These are phyloP conservation scores for Kradibia gibbosae DNA, from an alignment of 1,140 invertebrate species.

Conservation along the genomic window DNA sequence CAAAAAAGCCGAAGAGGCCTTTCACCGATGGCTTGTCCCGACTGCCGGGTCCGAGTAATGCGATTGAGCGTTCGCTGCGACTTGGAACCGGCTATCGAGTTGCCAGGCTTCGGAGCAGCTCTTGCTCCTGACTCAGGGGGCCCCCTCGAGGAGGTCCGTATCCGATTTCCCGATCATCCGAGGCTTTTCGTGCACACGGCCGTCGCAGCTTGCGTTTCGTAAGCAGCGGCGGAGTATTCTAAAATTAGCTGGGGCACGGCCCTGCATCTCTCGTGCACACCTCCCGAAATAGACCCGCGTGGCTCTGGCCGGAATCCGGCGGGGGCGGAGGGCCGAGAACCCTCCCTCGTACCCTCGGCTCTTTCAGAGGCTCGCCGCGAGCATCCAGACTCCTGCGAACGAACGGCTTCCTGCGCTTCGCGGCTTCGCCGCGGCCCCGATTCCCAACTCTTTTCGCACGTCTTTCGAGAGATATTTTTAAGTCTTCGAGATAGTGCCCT, in stretches of 20 bases:
- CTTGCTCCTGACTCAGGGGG: not conserved
- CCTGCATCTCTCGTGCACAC: slow-evolving; percentile 42
- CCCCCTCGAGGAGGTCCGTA: not conserved
- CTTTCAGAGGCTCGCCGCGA: not conserved
- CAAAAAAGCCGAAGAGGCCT: not conserved
- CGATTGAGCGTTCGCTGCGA: not conserved
- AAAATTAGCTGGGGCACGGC: slow-evolving; percentile 51
- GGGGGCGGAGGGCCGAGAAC: not conserved
- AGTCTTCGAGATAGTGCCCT: not conserved
- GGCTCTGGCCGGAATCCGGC: not conserved
- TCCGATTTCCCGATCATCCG: slow-evolving; percentile 12
- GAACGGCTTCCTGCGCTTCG: no score
- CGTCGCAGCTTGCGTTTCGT: not conserved
- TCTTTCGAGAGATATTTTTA: not conserved
- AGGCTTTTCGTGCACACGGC: not conserved
- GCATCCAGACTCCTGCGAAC: not conserved
- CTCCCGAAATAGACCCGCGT: slow-evolving; percentile 26
- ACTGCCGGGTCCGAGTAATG: not conserved
- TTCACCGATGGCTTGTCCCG: not conserved
- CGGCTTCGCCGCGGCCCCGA: not conserved
- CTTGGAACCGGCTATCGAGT: not conserved
- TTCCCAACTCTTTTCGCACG: not conserved
- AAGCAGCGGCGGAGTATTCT: slow-evolving; percentile 32
- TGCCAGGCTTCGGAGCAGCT: not conserved
- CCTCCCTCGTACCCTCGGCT: not conserved